Evolutionary conservation across 2,888 invertebrate species (phyloP), one percentile per base, ranked within the genome.

Genomic region (Apamea sordens): DNA sequence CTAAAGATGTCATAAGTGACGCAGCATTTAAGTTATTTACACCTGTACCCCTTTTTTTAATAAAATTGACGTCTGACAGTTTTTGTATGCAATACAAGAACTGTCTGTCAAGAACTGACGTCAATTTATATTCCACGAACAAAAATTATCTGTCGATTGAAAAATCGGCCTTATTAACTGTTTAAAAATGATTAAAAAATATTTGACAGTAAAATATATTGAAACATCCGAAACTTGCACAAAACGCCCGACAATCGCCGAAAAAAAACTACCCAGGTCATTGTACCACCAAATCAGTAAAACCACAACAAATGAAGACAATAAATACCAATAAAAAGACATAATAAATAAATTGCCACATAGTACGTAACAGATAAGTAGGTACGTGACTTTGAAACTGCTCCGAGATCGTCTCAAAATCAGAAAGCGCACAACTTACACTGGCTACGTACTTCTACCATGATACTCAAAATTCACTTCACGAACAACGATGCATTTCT

Each of bases 381-480:
- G 91, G 91, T 92, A 94, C 95, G 94, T 95, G 96, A 95, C 95
- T 95, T 94, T 95, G 94, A 94, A 94, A 93, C 88, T 79, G 91
- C 92, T 88, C 85, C 89, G 89, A 92, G 89, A 89, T 94, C 94
- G 94, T 91, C 93, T 93, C 92, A 95, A 95, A 96, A 96, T 96
- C 96, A 96, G 96, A 96, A 96, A 96, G 96, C 96, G 96, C 95
- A 92, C 94, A 94, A 92, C 91, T 90, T 91, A 91, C 92, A 92
- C 91, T 91, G 86, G 79, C 90, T 88, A 82, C 79, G 75, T 76
- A 64, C 80, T 88, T 88, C 78, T 83, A 91, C 89, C 76, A 86
- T 56, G 15, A 78, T 41, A 80, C 63, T 67, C 67, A 72, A 72
- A 83, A 78, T 69, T 75, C 80, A 88, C 77, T 84, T 80, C 53